Conservation (phyloP, 2,797 vertebrate genomes). For the Girardinus metallicus region DNA sequence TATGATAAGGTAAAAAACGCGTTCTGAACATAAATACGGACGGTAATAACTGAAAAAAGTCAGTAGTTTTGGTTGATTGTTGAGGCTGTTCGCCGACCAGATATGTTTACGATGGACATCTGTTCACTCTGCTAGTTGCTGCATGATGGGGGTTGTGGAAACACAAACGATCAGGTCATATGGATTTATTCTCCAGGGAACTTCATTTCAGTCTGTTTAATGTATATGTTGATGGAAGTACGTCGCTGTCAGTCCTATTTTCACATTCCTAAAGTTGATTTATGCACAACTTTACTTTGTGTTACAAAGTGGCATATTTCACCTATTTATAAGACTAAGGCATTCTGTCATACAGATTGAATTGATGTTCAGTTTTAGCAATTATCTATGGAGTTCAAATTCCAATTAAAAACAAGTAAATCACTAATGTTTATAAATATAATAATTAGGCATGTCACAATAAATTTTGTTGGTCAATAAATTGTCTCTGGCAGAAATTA, state of each 20-base stretch:
- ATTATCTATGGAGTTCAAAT: background rate
- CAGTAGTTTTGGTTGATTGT: background rate
- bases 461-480: too few species aligned
- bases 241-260: background rate
- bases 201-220: constrained; percentile 6
- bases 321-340: background rate
- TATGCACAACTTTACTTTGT: background rate
- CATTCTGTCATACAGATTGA: background rate
- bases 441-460: background rate
- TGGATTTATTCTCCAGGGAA: constrained; percentile 13
- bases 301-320: background rate
- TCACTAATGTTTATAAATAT: background rate
- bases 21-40: constrained; percentile 13
- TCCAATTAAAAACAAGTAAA: background rate
- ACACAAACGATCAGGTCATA: constrained; percentile 4
- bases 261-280: constrained; percentile 8
- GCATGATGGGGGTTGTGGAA: background rate
- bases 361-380: background rate
- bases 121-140: background rate
- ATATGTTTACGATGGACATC: background rate
- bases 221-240: background rate
- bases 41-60: background rate
- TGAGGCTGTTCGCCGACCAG: background rate
- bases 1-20: constrained; percentile 90
- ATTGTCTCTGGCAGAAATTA: too few species aligned